These are phyloP conservation scores for Drosophila burlai DNA, from an alignment of 1,140 invertebrate genomes.

Conservation along the genomic window DNA sequence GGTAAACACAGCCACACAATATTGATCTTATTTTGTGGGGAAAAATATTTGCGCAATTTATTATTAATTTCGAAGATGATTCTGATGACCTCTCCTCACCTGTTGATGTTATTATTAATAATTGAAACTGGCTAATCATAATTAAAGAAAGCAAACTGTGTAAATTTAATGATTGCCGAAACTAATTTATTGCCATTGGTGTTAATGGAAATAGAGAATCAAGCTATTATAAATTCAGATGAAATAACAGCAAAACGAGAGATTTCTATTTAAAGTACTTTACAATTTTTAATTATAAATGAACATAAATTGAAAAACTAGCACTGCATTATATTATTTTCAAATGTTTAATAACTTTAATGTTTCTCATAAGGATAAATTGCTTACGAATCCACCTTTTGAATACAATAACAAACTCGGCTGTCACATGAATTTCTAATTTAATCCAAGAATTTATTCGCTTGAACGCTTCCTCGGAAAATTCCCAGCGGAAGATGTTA, in stretches of 20 bases:
- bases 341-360: background rate
- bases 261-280: background rate
- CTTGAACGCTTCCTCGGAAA: background rate
- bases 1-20: slow-evolving; percentile 13
- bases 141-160: slow-evolving; percentile 8
- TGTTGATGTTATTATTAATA: slow-evolving; percentile 13
- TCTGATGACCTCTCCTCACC: background rate
- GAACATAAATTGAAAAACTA: background rate
- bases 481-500: background rate
- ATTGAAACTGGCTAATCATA: background rate
- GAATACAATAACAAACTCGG: background rate
- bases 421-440: background rate
- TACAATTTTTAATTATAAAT: background rate
- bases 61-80: slow-evolving; percentile 8
- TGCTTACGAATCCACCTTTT: too few relatives aligned
- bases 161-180: slow-evolving; percentile 6
- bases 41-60: slow-evolving; percentile 21
- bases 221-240: background rate
- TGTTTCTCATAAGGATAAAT: background rate
- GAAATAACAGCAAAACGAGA: background rate
- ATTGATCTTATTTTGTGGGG: slow-evolving; percentile 4
- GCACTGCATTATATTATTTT: background rate
- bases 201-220: background rate
- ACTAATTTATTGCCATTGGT: background rate
- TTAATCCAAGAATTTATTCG: background rate